Percentiles rank a stretch among this genome's conserved stretches.
Conservation (phyloP, 2,113 vertebrate genomes). For the Podocnemis expansa region DNA sequence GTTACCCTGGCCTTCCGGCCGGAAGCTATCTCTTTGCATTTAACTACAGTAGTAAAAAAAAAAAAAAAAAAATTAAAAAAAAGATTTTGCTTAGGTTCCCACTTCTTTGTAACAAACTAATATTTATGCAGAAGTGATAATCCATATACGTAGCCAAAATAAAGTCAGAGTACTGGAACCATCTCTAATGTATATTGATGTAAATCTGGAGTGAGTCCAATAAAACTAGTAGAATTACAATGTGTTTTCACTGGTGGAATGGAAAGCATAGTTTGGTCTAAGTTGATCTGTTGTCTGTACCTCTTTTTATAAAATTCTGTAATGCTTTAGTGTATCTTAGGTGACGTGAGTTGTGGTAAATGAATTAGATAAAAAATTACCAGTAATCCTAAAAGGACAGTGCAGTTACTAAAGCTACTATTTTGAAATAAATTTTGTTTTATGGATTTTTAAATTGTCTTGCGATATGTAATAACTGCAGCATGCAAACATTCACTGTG, state of each 20-base stretch:
- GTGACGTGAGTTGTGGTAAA: not conserved
- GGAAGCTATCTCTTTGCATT: not conserved
- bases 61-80: not conserved
- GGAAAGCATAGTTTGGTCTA: not conserved
- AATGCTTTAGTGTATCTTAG: not conserved
- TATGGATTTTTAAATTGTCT: slow-evolving; percentile 22
- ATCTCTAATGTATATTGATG: not conserved
- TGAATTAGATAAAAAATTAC: not conserved
- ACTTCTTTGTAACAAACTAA: not conserved
- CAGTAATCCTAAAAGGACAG: not conserved
- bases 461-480: not conserved
- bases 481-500: not conserved
- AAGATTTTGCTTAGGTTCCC: not conserved
- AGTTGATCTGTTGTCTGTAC: not conserved
- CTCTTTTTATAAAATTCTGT: not conserved
- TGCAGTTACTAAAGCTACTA: slow-evolving; percentile 16
- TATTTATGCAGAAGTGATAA: not conserved
- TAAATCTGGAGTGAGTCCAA: not conserved
- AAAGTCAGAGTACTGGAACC: not conserved
- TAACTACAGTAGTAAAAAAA: not conserved
- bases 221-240: accelerated
- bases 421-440: slow-evolving; percentile 8
- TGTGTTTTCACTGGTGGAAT: not conserved
- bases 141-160: not conserved
- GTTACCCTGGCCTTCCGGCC: not conserved